Evolutionary conservation across 2,797 vertebrate species (phyloP).

Genomic region (Micropoecilia bifurca): DNA sequence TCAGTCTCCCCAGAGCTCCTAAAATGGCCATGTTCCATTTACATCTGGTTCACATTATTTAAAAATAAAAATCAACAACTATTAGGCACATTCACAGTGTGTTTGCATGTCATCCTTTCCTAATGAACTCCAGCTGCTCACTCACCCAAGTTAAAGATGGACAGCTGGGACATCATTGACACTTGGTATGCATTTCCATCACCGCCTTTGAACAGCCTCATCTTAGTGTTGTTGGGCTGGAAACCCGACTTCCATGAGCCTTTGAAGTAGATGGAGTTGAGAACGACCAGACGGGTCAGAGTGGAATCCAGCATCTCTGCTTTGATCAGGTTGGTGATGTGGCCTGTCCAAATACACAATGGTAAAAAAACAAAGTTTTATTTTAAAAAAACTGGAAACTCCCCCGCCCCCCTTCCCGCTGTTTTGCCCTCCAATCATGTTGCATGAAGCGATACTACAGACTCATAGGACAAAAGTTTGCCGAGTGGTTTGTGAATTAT

Average conservation of each 20-base stretch:
- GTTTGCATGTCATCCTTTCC: background rate
- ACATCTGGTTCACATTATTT: too few species aligned
- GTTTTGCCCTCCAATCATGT: background rate
- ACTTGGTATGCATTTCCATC: slow-evolving; percentile 88
- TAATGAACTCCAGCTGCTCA: background rate
- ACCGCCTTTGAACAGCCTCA: slow-evolving; percentile 83
- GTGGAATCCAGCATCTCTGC: slow-evolving; percentile 84
- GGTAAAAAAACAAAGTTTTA: slow-evolving; percentile 7
- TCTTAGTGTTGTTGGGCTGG: slow-evolving; percentile 91
- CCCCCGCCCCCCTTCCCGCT: too few species aligned
- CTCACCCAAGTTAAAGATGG: slow-evolving; percentile 91
- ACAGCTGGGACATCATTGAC: slow-evolving; percentile 93
- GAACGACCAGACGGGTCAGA: slow-evolving; percentile 86
- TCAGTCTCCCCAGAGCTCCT: too few species aligned
- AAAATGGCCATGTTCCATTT: too few species aligned
- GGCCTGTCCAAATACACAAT: slow-evolving; percentile 78
- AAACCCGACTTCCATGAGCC: slow-evolving; percentile 95
- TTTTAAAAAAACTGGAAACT: too few species aligned
- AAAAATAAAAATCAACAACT: too few species aligned
- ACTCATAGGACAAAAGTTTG: background rate
- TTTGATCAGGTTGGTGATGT: slow-evolving; percentile 88
- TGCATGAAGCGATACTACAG: background rate
- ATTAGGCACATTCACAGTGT: background rate
- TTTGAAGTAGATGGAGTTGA: slow-evolving; percentile 95
- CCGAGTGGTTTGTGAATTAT: background rate